Base-by-base conservation (phyloP, 1,140 invertebrate genomes). In the Phymorhynchus buccinoides region DNA sequence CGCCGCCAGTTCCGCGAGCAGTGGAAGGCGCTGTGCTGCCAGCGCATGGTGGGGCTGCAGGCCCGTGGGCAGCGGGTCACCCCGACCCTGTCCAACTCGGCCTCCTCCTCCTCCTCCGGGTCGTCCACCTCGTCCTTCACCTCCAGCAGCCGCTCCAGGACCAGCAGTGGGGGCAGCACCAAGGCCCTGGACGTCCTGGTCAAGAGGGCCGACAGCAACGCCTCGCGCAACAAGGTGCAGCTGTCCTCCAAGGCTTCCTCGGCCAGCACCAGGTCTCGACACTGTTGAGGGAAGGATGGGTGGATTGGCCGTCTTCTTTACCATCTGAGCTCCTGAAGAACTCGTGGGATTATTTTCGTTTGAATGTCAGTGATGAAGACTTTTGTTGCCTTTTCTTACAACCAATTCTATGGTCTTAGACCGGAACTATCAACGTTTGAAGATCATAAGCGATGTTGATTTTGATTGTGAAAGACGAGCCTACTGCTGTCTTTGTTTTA, bases 1-100 rank as follows among this genome's bases (percentile, higher is more conserved):
- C 90, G 92, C 87, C 89, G 89, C 77, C 87, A 90, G 82, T 90
- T 93, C 14, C 87, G 92, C 18, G 89, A 92, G 18, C 90, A 91
- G 73, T 92, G 92, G 92, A 79, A 85, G n/a, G 86, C 87, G 22
- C 79, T 90, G 48, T 91, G 90, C 73, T 90, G 89, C 79, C 87
- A 88, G 44, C 87, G 86, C 82, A 85, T 41, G 82, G n/a, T n/a
- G n/a, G 86, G 42, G 79, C 86, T 30, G 1, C 30, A 77, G 7
- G 37, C 79, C 0, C 52, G 42, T 3, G 82, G 80, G 30, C 84
- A 86, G 77, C n/a, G 78, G 62, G 37, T 88, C 1, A 86, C 87
- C 0, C 83, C 85, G 0, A 84, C 84, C 0, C 62, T 48, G 30
- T 85, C 84, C 71, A 86, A 77, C 81, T 88, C 87, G 3, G 77